Conservation (phyloP, 2,113 vertebrate species). For the Neotoma lepida region DNA sequence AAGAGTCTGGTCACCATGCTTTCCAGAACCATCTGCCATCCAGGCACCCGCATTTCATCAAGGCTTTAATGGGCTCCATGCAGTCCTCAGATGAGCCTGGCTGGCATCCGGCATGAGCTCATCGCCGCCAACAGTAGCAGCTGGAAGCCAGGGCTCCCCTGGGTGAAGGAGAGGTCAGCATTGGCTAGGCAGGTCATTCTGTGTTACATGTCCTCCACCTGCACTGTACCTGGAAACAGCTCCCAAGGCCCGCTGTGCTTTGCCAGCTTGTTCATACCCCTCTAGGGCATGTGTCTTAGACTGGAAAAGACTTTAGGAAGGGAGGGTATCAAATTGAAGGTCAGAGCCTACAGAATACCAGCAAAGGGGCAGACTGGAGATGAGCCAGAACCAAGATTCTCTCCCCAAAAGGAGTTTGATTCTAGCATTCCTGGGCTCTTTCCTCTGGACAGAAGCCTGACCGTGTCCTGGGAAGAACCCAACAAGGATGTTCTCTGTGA, state of each 20-base stretch:
- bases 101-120: conserved; percentile 80
- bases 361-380: neutral
- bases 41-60: conserved; percentile 77
- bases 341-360: neutral
- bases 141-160: conserved; percentile 69
- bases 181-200: conserved; percentile 53
- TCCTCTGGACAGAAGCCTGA: conserved; percentile 33
- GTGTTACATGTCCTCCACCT: neutral
- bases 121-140: conserved; percentile 72
- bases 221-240: conserved; percentile 30
- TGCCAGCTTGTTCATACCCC: neutral
- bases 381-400: neutral
- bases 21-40: conserved; percentile 68
- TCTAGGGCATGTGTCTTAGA: neutral
- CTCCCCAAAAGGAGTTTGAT: conserved; percentile 17
- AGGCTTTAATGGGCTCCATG: conserved; percentile 74
- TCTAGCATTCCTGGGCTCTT: neutral
- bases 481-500: neutral
- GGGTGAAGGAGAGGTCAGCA: conserved; percentile 78
- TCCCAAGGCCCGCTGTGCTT: conserved; percentile 23
- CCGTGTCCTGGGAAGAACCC: neutral
- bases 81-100: conserved; percentile 75
- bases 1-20: conserved; percentile 61
- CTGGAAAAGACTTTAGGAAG: conserved; percentile 7
- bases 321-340: neutral